phyloP scores from a whole-genome alignment of 30 jellyfish, hydroid and myxozoan species.

The Pelagia noctiluca region DNA sequence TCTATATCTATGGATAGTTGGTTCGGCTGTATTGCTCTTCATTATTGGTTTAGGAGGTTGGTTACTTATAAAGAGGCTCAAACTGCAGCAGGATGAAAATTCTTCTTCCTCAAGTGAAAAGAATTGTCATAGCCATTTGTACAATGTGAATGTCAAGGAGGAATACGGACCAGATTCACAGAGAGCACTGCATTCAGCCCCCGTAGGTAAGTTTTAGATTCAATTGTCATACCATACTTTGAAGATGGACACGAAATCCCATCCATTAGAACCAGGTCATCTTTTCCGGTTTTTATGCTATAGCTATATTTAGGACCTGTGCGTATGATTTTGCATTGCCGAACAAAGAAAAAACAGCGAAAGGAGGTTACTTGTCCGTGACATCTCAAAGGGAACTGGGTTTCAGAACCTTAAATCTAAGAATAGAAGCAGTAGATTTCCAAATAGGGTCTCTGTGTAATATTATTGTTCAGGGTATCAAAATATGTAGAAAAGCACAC shows the following conservation, averaged over 20 bases:
- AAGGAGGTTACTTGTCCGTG: too few species aligned
- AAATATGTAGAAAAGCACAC: too few species aligned
- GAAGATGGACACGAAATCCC: background rate
- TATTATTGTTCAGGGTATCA: too few species aligned
- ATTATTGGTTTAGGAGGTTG: background rate
- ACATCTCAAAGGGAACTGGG: too few species aligned
- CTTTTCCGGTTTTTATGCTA: too few species aligned
- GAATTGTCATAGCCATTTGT: background rate
- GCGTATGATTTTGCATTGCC: background rate
- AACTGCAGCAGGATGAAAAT: background rate
- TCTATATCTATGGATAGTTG: background rate
- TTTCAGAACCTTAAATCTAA: too few species aligned
- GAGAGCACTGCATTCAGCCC: background rate
- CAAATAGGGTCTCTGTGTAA: too few species aligned
- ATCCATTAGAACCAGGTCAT: background rate
- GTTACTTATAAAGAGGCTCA: background rate
- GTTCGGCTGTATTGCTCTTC: background rate
- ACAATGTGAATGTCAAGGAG: background rate
- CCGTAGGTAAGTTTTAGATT: background rate
- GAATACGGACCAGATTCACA: background rate
- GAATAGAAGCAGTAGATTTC: too few species aligned
- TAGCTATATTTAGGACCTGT: too few species aligned
- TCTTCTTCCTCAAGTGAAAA: background rate
- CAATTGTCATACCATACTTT: background rate
- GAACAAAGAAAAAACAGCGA: background rate